Evolutionary conservation across 2,797 vertebrate genomes (phyloP).

Genomic region (Melanogrammus aeglefinus): DNA sequence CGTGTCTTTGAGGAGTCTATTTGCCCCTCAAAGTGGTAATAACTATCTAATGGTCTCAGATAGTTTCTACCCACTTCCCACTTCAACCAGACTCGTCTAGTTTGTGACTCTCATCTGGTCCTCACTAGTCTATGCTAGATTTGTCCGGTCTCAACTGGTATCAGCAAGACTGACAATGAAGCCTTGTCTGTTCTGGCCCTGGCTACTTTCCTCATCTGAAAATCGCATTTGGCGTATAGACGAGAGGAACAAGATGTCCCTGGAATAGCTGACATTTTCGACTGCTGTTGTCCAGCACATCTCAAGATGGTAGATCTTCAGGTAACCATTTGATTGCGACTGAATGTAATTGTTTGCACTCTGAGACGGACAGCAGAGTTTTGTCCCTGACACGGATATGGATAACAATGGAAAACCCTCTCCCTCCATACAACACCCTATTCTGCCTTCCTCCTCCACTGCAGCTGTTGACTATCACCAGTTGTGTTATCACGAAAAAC

Average conservation of each 20-base stretch:
- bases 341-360: constrained; percentile 61
- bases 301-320: constrained; percentile 51
- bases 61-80: too few species aligned
- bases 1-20: too few species aligned
- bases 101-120: too few species aligned
- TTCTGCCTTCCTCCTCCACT: background rate
- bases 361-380: constrained; percentile 66
- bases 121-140: background rate
- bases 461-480: constrained; percentile 53
- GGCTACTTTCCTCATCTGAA: background rate
- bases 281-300: background rate
- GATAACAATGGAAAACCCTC: too few species aligned
- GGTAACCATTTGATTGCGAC: constrained; percentile 62
- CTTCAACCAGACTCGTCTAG: too few species aligned
- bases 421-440: background rate
- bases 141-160: background rate
- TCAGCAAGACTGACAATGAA: background rate
- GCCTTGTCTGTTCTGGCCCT: background rate
- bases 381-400: constrained; percentile 63
- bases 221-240: constrained; percentile 31
- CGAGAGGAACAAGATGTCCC: constrained; percentile 21
- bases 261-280: background rate
- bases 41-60: background rate
- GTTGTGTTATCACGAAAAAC: background rate
- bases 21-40: background rate